A percentile compares a stretch with the other conserved stretches of the same genome.
Evolutionary conservation across 2,888 invertebrate species (phyloP).

Genomic region (Palloptera scutellata): DNA sequence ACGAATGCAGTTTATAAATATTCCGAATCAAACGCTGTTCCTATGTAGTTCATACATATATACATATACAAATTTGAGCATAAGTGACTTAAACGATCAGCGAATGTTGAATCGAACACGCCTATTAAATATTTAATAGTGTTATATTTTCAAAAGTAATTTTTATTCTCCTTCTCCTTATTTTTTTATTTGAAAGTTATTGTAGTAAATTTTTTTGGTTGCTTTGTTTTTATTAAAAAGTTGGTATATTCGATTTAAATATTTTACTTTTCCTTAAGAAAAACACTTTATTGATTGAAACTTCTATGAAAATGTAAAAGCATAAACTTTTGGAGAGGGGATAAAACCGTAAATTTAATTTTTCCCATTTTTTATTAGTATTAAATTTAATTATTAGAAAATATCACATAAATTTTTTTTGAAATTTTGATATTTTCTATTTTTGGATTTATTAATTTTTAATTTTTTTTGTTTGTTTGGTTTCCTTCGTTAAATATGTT

Average conservation of each 20-base stretch:
- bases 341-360: slow-evolving; percentile 48
- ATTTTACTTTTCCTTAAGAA: not conserved
- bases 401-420: slow-evolving; percentile 24
- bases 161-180: slow-evolving; percentile 40
- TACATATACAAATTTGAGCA: too few species aligned
- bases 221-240: slow-evolving; percentile 13
- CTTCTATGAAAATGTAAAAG: slow-evolving; percentile 42
- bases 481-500: slow-evolving; percentile 12
- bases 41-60: too few species aligned
- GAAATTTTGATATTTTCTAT: slow-evolving; percentile 24
- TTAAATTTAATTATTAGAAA: not conserved
- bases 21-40: too few species aligned
- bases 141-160: slow-evolving; percentile 14
- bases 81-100: too few species aligned
- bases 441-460: slow-evolving; percentile 27
- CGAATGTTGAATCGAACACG: too few species aligned
- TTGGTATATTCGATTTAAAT: slow-evolving; percentile 8
- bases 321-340: slow-evolving; percentile 58
- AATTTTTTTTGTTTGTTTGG: slow-evolving; percentile 24
- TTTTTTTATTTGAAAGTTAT: slow-evolving; percentile 25
- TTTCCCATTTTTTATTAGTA: slow-evolving; percentile 25
- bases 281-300: slow-evolving; percentile 13
- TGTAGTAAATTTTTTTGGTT: slow-evolving; percentile 10
- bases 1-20: too few species aligned
- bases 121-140: not conserved